Evolutionary conservation across 2,113 vertebrate species (phyloP).

Genomic region (Pantherophis guttatus): DNA sequence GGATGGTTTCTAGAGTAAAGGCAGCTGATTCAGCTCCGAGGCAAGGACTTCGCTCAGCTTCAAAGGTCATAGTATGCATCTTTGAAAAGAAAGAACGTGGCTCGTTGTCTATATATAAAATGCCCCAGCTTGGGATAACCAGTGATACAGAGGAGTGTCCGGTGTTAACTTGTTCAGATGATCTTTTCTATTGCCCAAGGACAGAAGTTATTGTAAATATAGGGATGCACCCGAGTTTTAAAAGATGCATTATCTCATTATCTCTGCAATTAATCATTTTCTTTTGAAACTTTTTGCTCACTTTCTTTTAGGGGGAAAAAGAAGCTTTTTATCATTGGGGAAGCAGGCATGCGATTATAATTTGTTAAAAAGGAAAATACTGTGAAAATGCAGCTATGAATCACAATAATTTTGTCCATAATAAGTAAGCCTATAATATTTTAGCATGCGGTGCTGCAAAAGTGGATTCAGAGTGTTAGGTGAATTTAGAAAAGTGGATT

Average conservation of each 20-base stretch:
- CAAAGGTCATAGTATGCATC: background rate
- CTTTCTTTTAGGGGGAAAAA: background rate
- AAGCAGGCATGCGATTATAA: background rate
- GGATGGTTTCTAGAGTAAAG: background rate
- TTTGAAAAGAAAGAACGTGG: background rate
- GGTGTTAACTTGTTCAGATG: too few species aligned
- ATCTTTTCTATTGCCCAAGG: background rate
- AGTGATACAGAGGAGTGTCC: background rate
- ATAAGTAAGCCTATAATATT: background rate
- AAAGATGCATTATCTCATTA: background rate
- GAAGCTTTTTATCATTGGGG: background rate
- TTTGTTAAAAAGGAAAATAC: background rate
- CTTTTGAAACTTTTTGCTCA: background rate
- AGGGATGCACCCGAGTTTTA: background rate
- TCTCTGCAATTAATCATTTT: background rate
- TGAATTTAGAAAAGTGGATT: background rate
- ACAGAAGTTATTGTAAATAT: background rate
- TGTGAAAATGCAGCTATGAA: background rate
- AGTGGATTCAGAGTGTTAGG: background rate
- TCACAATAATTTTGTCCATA: background rate
- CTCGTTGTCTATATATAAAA: background rate
- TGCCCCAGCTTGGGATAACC: background rate
- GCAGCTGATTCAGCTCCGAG: background rate
- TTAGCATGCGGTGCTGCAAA: background rate
- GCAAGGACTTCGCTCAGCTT: background rate